These are phyloP conservation scores for Otus sunia DNA, from an alignment of 2,113 vertebrate species.

Conservation along the genomic window DNA sequence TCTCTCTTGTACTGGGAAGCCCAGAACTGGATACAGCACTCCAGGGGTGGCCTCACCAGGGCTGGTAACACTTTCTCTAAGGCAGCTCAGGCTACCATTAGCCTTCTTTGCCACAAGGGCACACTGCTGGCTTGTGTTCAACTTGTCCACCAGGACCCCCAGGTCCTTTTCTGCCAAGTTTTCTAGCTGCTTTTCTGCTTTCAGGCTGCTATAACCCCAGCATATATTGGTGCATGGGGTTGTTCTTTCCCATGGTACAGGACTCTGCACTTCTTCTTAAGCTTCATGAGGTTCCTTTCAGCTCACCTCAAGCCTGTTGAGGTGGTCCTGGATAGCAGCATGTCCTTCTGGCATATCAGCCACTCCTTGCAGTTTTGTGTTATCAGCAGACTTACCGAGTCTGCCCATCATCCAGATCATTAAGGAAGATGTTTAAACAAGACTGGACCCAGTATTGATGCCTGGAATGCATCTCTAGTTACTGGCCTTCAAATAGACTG, in stretches of 20 bases:
- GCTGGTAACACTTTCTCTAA: background rate
- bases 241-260: background rate
- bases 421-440: background rate
- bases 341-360: background rate
- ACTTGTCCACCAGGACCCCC: background rate
- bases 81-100: background rate
- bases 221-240: background rate
- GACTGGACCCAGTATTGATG: background rate
- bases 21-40: background rate
- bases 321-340: background rate
- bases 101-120: background rate
- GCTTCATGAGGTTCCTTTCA: background rate
- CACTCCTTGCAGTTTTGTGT: background rate
- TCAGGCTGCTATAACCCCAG: no score
- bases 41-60: background rate
- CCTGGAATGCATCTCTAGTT: no score
- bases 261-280: background rate
- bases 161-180: background rate
- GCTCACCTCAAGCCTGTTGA: background rate
- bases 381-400: background rate
- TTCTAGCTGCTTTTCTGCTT: background rate
- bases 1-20: background rate
- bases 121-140: background rate
- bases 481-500: no score
- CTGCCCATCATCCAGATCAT: background rate